Conservation (phyloP, 2,797 vertebrate species). For the Gastrophryne carolinensis region DNA sequence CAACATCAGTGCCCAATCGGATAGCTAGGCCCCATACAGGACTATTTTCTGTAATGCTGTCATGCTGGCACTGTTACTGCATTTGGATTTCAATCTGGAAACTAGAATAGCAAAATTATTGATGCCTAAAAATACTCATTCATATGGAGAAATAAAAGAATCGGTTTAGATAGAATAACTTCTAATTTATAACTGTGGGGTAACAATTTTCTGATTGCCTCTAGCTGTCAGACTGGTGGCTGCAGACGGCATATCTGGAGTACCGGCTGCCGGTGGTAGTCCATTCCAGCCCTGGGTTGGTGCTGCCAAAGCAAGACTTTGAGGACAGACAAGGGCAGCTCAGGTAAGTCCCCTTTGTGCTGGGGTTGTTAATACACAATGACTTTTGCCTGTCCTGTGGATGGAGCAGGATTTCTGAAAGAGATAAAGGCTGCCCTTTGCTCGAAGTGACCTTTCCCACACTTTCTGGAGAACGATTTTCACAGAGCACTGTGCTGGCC, state of each 20-base stretch:
- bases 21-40: too few species aligned
- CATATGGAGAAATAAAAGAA: too few species aligned
- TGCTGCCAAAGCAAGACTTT: conserved; percentile 91
- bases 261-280: conserved; percentile 91
- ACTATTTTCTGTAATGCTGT: too few species aligned
- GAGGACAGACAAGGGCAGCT: conserved; percentile 93
- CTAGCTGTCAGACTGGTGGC: conserved; percentile 98
- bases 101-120: too few species aligned
- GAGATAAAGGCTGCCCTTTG: conserved; percentile 69
- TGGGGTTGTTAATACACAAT: not conserved
- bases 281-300: conserved; percentile 87
- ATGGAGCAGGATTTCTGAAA: not conserved
- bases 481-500: not conserved
- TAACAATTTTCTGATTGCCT: too few species aligned
- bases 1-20: too few species aligned
- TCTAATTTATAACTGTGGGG: too few species aligned
- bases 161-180: too few species aligned
- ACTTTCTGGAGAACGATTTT: conserved; percentile 50
- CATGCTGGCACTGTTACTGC: too few species aligned
- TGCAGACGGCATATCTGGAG: conserved; percentile 91
- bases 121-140: too few species aligned
- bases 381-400: conserved; percentile 25
- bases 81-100: too few species aligned
- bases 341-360: conserved; percentile 69
- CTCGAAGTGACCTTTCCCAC: conserved; percentile 64